Conservation (phyloP, 2,888 invertebrate species). For the Xanthorhoe spadicearia region DNA sequence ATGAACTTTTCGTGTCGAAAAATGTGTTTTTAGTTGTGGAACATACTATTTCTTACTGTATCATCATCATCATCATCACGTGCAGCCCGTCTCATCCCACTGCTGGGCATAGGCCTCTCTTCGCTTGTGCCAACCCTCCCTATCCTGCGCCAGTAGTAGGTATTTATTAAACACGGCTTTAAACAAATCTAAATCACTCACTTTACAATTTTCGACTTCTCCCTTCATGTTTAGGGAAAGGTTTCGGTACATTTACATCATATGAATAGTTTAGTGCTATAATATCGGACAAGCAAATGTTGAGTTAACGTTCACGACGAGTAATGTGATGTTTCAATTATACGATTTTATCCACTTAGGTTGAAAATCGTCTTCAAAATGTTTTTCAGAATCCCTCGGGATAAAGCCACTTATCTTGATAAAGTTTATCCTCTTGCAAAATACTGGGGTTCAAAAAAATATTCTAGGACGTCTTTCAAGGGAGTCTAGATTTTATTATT, state of each 20-base stretch:
- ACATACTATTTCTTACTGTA: too few species aligned
- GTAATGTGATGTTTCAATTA: conserved; percentile 35
- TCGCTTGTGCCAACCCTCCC: too few species aligned
- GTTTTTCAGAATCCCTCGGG: conserved; percentile 26
- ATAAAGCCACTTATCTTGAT: conserved; percentile 35
- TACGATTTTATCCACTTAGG: conserved; percentile 20
- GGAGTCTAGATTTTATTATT: background rate
- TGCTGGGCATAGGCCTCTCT: too few species aligned
- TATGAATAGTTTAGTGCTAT: background rate
- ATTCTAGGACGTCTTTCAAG: background rate
- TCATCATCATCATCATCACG: too few species aligned
- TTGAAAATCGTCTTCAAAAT: conserved; percentile 22
- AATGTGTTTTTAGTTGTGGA: too few species aligned
- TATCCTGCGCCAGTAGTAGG: too few species aligned
- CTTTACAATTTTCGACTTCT: background rate
- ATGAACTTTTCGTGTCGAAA: too few species aligned
- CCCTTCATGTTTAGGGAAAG: background rate
- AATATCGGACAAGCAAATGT: background rate
- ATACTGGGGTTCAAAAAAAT: conserved; percentile 19
- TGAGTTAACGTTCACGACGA: too few species aligned
- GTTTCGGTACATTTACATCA: background rate
- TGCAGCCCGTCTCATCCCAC: too few species aligned
- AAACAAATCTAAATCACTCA: too few species aligned
- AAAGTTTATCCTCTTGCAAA: conserved; percentile 25
- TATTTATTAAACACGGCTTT: too few species aligned